These are phyloP conservation scores for Dipodomys ordii DNA, from an alignment of 2,113 vertebrate species.

Conservation along the genomic window DNA sequence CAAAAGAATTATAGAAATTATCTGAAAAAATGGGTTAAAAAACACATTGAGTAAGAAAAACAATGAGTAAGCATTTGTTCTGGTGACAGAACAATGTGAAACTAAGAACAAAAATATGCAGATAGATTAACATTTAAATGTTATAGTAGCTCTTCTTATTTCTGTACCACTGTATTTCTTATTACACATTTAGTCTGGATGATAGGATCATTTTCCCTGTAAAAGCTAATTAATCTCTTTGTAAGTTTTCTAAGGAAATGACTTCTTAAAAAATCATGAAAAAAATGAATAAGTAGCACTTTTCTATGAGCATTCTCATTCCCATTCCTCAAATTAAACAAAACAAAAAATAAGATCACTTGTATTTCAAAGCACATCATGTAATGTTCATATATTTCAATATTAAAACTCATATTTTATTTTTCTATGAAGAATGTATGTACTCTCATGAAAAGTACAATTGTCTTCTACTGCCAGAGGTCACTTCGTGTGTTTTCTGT, in stretches of 20 bases:
- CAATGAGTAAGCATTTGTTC: not conserved
- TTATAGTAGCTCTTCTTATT: not conserved
- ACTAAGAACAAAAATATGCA: not conserved
- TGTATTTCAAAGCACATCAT: not conserved
- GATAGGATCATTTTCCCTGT: not conserved
- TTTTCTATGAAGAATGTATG: not conserved
- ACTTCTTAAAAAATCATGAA: not conserved
- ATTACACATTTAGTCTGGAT: not conserved
- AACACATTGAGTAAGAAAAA: not conserved
- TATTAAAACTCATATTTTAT: not conserved
- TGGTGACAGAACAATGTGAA: not conserved
- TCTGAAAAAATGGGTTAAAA: not conserved
- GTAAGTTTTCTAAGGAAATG: not conserved
- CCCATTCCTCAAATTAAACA: not conserved
- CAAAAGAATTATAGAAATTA: not conserved
- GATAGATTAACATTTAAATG: not conserved
- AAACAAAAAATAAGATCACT: not conserved
- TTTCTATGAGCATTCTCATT: not conserved
- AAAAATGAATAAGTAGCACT: not conserved
- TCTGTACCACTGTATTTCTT: not conserved
- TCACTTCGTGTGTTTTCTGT: not conserved
- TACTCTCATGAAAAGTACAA: not conserved
- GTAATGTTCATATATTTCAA: not conserved
- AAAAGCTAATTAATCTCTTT: not conserved
- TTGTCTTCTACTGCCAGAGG: not conserved